These are phyloP conservation scores for Lutjanus argentimaculatus DNA, from an alignment of 2,797 vertebrate genomes.

Conservation along the genomic window DNA sequence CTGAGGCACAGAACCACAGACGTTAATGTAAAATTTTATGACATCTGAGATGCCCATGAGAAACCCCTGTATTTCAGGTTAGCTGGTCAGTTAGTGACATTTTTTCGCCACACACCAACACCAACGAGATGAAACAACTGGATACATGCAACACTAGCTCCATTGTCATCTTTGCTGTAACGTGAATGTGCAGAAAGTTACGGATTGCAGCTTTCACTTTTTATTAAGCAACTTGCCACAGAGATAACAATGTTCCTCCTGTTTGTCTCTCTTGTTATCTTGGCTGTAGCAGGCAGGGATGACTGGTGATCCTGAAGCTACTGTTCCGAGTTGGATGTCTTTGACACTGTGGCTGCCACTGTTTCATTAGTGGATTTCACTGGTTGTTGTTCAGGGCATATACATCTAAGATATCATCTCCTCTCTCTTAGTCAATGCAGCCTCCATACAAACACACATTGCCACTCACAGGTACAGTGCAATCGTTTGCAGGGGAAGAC, in stretches of 20 bases:
- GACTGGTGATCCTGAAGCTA: conserved; percentile 35
- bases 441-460: neutral
- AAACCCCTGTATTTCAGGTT: neutral
- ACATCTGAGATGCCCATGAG: too few species aligned
- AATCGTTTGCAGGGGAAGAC: neutral
- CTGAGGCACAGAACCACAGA: too few species aligned
- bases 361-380: conserved; percentile 30
- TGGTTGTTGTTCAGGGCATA: neutral
- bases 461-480: neutral
- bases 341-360: conserved; percentile 30
- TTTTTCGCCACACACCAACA: neutral
- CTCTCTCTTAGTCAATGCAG: neutral
- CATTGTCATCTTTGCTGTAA: neutral
- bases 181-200: conserved; percentile 22
- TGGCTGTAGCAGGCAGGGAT: conserved; percentile 13
- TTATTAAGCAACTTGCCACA: neutral
- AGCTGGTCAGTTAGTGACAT: neutral
- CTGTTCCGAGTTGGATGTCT: conserved; percentile 19
- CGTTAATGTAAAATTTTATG: too few species aligned
- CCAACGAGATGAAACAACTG: neutral
- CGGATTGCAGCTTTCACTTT: conserved; percentile 13
- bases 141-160: neutral
- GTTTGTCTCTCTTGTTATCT: conserved; percentile 44
- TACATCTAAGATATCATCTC: neutral
- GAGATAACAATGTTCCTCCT: conserved; percentile 10